Percentiles rank a stretch among this genome's conserved stretches.
Conservation (phyloP, 1,140 invertebrate species). For the Metaphire vulgaris region DNA sequence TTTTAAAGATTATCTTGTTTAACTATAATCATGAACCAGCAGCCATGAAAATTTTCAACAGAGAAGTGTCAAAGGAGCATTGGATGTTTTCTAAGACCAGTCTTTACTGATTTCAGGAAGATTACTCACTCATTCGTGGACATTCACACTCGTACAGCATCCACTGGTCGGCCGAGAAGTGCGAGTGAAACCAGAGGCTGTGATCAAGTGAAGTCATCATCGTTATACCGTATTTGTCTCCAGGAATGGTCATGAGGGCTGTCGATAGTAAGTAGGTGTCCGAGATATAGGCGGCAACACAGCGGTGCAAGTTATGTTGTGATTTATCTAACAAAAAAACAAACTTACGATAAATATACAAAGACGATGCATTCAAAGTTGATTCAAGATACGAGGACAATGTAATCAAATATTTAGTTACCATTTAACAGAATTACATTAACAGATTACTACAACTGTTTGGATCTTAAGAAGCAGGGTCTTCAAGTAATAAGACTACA, state of each 20-base stretch:
- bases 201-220: conserved; percentile 38
- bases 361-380: not conserved
- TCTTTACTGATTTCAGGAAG: no score
- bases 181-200: conserved; percentile 39
- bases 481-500: no score
- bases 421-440: no score
- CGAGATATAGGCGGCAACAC: conserved; percentile 38
- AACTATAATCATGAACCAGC: no score
- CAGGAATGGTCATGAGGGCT: conserved; percentile 28
- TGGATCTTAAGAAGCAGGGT: no score
- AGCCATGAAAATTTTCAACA: no score
- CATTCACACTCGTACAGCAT: conserved; percentile 38
- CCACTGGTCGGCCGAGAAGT: conserved; percentile 38
- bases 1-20: no score
- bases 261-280: conserved; percentile 35
- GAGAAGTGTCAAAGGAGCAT: no score
- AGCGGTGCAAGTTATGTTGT: conserved; percentile 37
- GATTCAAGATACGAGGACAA: no score
- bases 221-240: conserved; percentile 16
- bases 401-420: no score
- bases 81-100: no score
- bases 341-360: not conserved
- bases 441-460: no score
- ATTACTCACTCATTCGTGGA: conserved; percentile 24
- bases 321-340: not conserved